Evolutionary conservation across 2,113 vertebrate genomes (phyloP).

Genomic region (Saccopteryx bilineata): DNA sequence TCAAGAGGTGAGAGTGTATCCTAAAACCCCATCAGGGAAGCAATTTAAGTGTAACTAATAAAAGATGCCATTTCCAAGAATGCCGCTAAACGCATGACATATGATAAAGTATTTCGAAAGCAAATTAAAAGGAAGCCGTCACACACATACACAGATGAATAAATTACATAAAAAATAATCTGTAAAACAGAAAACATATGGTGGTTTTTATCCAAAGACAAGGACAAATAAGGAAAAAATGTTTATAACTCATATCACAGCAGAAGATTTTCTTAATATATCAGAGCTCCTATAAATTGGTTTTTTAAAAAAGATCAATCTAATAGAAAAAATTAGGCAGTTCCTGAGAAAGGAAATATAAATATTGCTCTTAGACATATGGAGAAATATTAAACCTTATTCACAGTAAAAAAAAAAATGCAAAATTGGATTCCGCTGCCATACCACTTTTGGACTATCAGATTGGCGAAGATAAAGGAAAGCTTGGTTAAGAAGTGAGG

Average conservation of each 20-base stretch:
- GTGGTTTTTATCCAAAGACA: conserved; percentile 57
- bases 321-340: conserved; percentile 66
- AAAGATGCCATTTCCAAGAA: conserved; percentile 47
- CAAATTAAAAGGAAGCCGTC: conserved; percentile 60
- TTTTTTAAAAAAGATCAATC: conserved; percentile 30
- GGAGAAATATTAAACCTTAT: conserved; percentile 58
- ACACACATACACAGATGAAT: conserved; percentile 25
- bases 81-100: background rate
- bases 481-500: background rate
- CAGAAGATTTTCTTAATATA: conserved; percentile 73
- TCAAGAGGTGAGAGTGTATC: background rate
- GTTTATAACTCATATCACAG: conserved; percentile 37
- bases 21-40: background rate
- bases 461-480: conserved; percentile 55
- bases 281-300: conserved; percentile 44
- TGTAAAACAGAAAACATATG: conserved; percentile 26
- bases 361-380: conserved; percentile 26
- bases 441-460: conserved; percentile 13
- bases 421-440: conserved; percentile 40
- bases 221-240: conserved; percentile 55
- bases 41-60: conserved; percentile 27
- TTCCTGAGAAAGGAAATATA: conserved; percentile 50
- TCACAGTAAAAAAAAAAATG: conserved; percentile 51
- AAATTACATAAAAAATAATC: conserved; percentile 5
- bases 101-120: conserved; percentile 64